Base-by-base conservation (phyloP, 2,888 invertebrate genomes). In the Cephus rjabovi region DNA sequence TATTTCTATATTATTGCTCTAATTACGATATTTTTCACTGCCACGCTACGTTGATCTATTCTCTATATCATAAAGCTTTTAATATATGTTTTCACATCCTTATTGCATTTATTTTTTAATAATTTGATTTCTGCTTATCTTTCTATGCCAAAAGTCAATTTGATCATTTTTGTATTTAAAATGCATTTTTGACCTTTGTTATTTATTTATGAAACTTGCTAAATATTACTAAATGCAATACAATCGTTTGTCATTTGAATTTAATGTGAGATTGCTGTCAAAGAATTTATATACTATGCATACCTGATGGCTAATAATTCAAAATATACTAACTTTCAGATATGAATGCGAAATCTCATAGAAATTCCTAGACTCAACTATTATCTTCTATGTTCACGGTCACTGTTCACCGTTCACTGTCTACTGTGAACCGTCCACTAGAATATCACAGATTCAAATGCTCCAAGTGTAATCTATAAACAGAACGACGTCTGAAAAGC, bases 391-490 rank as follows among this genome's bases (percentile, higher is more conserved):
- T 56, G 56, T 56, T 56, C 56, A 56, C 56, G 56, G 23, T 56
- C 56, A 56, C 56, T 56, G 56, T 56, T 56, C 56, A 56, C 56
- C 23, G 56, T 56, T 2, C 56, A 23, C 23, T 15, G 56, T 23
- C 56, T 56, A 2, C 56, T 15, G 56, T 56, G 56, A 56, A 56
- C 56, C 56, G 56, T 56, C 23, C 56, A 56, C 56, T 56, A 56
- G 56, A 56, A 56, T 56, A 23, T 56, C 56, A 56, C 56, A 23
- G 56, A 56, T 56, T 23, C 56, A 23, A 56, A 56, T 56, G 56
- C 23, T 56, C 80, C 69, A 78, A 80, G 79, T 74, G 83, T 82
- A 82, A 84, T 87, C 87, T 88, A 88, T 88, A 87, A 88, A 86
- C 85, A 84, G 86, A 86, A 84, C 83, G 34, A 6, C 71, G 71